Conservation (phyloP, 2,888 invertebrate genomes). For the Actias luna region DNA sequence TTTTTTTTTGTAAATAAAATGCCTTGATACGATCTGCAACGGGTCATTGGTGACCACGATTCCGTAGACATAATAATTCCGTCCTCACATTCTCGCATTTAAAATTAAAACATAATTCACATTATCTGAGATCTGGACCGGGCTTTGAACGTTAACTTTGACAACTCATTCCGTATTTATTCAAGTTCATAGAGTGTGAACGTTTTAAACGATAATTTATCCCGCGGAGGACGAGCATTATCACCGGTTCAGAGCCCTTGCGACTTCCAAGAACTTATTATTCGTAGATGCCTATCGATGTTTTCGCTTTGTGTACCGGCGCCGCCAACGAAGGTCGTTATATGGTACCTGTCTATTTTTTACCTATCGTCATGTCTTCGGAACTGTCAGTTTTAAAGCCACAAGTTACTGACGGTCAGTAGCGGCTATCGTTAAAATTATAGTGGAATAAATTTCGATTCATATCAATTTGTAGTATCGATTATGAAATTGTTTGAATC, state of each 20-base stretch:
- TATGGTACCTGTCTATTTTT: constrained; percentile 68
- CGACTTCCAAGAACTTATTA: constrained; percentile 70
- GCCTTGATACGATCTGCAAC: constrained; percentile 39
- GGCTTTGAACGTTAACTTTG: constrained; percentile 56
- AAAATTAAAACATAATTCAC: constrained; percentile 62
- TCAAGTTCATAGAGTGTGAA: constrained; percentile 67
- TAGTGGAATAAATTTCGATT: not conserved
- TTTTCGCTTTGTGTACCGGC: constrained; percentile 66
- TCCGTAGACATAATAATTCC: constrained; percentile 43
- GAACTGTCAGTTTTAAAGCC: constrained; percentile 53
- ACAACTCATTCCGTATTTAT: constrained; percentile 66
- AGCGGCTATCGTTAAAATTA: constrained; percentile 45
- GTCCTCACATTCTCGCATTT: constrained; percentile 67
- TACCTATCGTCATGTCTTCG: constrained; percentile 33
- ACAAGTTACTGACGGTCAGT: constrained; percentile 71
- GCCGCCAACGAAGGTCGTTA: constrained; percentile 67
- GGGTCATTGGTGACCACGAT: constrained; percentile 64
- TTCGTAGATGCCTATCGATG: constrained; percentile 60
- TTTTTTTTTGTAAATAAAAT: not conserved
- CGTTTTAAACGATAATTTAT: constrained; percentile 67
- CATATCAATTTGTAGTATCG: no score
- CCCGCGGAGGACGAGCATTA: constrained; percentile 59
- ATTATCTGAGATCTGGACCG: constrained; percentile 58
- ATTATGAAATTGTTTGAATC: no score
- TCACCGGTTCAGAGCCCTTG: constrained; percentile 54